These are phyloP conservation scores for Amphiprion ocellaris DNA, from an alignment of 2,113 vertebrate species.

Conservation along the genomic window DNA sequence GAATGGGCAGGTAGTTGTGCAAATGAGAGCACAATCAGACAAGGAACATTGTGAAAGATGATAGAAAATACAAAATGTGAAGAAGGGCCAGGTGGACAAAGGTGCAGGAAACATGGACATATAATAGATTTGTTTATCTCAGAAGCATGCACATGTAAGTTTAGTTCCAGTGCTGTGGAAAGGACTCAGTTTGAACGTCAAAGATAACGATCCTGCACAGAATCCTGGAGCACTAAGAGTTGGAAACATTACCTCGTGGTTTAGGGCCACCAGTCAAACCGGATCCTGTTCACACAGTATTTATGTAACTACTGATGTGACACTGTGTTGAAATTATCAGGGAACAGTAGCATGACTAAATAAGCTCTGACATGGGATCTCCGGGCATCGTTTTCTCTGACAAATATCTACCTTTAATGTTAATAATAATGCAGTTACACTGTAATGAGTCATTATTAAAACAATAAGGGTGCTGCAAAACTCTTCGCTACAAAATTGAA, in stretches of 20 bases:
- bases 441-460: background rate
- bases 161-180: background rate
- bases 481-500: background rate
- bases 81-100: background rate
- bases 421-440: background rate
- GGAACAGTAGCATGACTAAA: background rate
- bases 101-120: background rate
- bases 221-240: background rate
- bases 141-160: background rate
- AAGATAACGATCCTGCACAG: background rate
- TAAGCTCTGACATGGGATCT: background rate
- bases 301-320: conserved; percentile 18
- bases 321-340: background rate
- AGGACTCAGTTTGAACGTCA: conserved; percentile 3
- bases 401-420: background rate
- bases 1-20: background rate
- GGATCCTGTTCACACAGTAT: conserved; percentile 48
- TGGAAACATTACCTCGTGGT: conserved; percentile 33
- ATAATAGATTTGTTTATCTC: background rate
- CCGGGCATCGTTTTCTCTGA: background rate
- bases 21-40: background rate
- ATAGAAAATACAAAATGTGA: background rate
- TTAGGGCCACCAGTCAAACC: conserved; percentile 59
- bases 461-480: background rate
- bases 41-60: background rate